These are phyloP conservation scores for Noctua fimbriata DNA, from an alignment of 2,888 invertebrate species.

Conservation along the genomic window DNA sequence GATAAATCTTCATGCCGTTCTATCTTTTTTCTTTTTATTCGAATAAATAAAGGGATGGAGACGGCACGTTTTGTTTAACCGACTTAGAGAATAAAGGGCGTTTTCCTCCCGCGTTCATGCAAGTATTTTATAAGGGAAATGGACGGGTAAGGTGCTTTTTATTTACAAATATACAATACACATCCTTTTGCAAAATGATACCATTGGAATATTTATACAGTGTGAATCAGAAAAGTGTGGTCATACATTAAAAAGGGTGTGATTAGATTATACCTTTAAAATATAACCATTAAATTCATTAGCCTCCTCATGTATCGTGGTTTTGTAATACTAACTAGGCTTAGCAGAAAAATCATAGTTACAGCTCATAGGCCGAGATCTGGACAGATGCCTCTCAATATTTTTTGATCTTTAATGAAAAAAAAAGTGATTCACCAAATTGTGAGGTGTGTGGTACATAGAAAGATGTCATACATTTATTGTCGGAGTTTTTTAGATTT, in stretches of 20 bases:
- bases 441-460: too few species aligned
- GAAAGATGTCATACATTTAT: too few species aligned
- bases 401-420: too few species aligned
- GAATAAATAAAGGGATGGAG: conserved; percentile 55
- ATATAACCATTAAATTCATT: background rate
- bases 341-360: too few species aligned
- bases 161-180: background rate
- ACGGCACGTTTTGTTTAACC: conserved; percentile 56
- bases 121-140: conserved; percentile 26
- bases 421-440: too few species aligned
- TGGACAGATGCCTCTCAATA: too few species aligned
- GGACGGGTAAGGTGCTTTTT: conserved; percentile 1
- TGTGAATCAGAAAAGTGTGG: background rate
- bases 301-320: too few species aligned
- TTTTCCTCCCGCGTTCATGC: conserved; percentile 17
- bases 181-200: background rate
- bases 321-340: too few species aligned
- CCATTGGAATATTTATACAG: conserved; percentile 1
- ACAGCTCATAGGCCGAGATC: too few species aligned
- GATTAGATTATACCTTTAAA: background rate
- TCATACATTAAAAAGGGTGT: background rate
- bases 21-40: conserved; percentile 55
- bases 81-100: conserved; percentile 35
- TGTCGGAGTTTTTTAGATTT: too few species aligned
- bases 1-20: conserved; percentile 56